Base-by-base conservation (phyloP, 2,888 invertebrate genomes). In the Unio pictorum region DNA sequence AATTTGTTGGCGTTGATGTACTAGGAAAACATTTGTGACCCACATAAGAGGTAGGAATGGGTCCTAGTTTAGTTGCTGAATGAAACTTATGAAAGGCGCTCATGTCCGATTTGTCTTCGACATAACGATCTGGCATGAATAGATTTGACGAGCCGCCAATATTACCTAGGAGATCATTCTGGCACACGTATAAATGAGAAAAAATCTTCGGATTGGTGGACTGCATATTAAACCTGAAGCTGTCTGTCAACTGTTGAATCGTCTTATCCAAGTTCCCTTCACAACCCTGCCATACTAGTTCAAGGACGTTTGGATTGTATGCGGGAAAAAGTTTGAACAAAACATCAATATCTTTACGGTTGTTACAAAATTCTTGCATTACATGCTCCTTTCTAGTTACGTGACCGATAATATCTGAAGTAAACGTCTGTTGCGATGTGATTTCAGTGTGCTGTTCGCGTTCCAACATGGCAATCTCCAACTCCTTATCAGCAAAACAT, bases 401-500 rank as follows among this genome's bases (percentile, higher is more conserved):
- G 62, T 23, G 20, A n/a, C 28, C 28, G 26, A 5, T 56, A 23
- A 17, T 55, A 34, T 8, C 34, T 56, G 54, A 23, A 34, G 26
- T 58, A 56, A 11, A 58, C 1, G 18, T 20, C 55, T 3, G 54
- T 30, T 26, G 20, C 55, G 54, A 20, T 20, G 23, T 28, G 23
- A 17, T 45, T 58, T 11, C 55, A 56, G 30, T 17, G 61, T 18
- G 61, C 45, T 34, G 54, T 18, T 20, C 26, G 23, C 57, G 20
- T 5, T 34, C 7, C 26, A 86, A 75, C 86, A 89, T 87, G 56
- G 89, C 87, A 30, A 85, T 79, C 64, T 91, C 91, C 67, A 91
- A 84, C 68, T 91, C 90, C 67, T 89, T 88, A 80, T 91, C 91
- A 4, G 90, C 91, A 76, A 91, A 91, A 70, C 91, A 90, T 26